phyloP scores from a whole-genome alignment of 2,797 vertebrate genomes.

The Oreochromis mossambicus region DNA sequence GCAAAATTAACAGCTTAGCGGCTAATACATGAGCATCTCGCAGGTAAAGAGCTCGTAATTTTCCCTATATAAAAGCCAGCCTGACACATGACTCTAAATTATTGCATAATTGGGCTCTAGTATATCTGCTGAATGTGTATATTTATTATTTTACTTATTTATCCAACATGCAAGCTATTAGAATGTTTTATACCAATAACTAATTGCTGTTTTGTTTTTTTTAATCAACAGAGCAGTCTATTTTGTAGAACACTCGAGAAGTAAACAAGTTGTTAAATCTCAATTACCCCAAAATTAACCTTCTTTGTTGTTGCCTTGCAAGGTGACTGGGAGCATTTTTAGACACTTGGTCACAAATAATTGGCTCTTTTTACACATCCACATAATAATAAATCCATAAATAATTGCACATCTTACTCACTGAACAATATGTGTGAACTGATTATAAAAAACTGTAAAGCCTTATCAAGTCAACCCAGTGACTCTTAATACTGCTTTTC shows the following conservation, averaged over 20 bases:
- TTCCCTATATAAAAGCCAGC: not conserved
- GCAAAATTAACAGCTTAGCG: not conserved
- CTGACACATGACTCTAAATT: not conserved
- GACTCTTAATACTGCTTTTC: conserved; percentile 3
- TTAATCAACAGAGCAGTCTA: not conserved
- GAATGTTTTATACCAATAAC: not conserved
- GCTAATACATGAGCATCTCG: not conserved
- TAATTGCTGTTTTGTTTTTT: not conserved
- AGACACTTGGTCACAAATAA: not conserved
- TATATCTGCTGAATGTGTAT: not conserved
- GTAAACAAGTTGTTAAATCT: not conserved
- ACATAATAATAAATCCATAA: conserved; percentile 10
- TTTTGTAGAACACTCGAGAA: not conserved
- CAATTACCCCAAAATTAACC: not conserved
- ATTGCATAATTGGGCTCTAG: not conserved
- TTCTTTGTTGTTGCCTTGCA: not conserved
- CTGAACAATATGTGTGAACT: conserved; percentile 5
- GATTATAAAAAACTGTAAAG: not conserved
- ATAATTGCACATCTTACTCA: conserved; percentile 10
- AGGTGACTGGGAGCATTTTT: not conserved
- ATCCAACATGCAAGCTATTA: not conserved
- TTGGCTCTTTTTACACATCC: not conserved
- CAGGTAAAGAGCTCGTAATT: not conserved
- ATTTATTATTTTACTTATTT: not conserved
- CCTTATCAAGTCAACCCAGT: not conserved